Conservation (phyloP, 2,113 vertebrate species). For the Cranoglanis bouderius region DNA sequence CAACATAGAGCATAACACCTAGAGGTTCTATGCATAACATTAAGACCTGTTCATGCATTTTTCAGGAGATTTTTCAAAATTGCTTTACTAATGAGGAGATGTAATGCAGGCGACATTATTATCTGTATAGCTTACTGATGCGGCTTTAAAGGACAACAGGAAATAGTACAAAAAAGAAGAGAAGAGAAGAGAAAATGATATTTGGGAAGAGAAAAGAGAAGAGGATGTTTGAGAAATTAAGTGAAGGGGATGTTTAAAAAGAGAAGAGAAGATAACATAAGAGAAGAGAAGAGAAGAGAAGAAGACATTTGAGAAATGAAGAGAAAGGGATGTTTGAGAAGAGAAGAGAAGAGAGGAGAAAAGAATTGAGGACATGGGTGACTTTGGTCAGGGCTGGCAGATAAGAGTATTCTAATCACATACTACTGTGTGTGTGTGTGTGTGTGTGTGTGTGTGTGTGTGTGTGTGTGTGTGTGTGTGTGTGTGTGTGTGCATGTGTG, state of each 20-base stretch:
- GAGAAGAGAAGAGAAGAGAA: constrained; percentile 3
- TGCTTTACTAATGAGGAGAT: background rate
- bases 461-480: constrained; percentile 40
- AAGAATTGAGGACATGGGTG: background rate
- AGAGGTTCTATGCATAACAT: background rate
- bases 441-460: constrained; percentile 43
- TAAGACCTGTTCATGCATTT: background rate
- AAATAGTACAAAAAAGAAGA: background rate
- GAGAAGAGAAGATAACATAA: background rate
- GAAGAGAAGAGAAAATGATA: constrained; percentile 4
- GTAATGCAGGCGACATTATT: background rate
- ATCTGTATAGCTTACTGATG: background rate
- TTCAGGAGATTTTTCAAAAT: constrained; percentile 5
- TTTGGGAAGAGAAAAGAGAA: background rate
- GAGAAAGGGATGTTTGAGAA: background rate
- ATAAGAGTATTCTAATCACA: constrained; percentile 34
- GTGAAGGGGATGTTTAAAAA: too few relatives aligned
- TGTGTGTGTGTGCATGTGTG: constrained; percentile 32
- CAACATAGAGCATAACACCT: background rate
- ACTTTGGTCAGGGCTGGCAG: background rate
- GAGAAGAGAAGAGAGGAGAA: background rate
- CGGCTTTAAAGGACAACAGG: background rate
- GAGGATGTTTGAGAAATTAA: background rate
- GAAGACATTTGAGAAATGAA: background rate
- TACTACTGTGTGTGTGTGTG: constrained; percentile 34